Percentiles rank a stretch among this genome's conserved stretches.
phyloP scores from a whole-genome alignment of 2,113 vertebrate species.

The Caranx ignobilis region DNA sequence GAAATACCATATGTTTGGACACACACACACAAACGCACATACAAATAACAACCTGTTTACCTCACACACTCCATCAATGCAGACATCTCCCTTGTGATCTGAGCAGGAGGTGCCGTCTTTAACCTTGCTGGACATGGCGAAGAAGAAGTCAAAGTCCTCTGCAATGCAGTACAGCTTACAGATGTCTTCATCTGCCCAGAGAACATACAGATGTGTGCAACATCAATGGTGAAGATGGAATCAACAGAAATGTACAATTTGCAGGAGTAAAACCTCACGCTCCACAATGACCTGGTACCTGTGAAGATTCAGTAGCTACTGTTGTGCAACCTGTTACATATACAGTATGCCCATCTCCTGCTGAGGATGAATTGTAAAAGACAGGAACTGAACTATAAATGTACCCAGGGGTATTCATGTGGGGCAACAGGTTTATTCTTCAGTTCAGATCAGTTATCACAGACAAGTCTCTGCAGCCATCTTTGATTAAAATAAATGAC shows the following conservation, averaged over 20 bases:
- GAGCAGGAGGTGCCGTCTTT: constrained; percentile 96
- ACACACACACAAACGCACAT: too few species aligned
- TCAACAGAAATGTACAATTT: not conserved
- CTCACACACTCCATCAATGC: constrained; percentile 96
- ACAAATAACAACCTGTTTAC: constrained; percentile 71
- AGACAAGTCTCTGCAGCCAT: constrained; percentile 68
- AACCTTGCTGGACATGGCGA: constrained; percentile 97
- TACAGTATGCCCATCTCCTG: not conserved
- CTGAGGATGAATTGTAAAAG: constrained; percentile 38
- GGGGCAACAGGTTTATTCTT: constrained; percentile 58
- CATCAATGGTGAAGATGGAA: not conserved
- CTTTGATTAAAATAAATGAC: constrained; percentile 75
- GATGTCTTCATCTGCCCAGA: constrained; percentile 90
- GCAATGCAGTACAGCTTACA: constrained; percentile 99
- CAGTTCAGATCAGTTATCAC: constrained; percentile 68
- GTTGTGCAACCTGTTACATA: constrained; percentile 6
- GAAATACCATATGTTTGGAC: too few species aligned
- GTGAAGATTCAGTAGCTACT: not conserved
- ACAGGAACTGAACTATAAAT: constrained; percentile 41
- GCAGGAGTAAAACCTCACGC: not conserved
- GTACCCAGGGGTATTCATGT: constrained; percentile 46
- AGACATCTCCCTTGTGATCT: constrained; percentile 88
- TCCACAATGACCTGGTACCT: not conserved
- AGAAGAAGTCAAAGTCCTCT: constrained; percentile 99
- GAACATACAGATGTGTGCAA: not conserved